phyloP scores from a whole-genome alignment of 2,113 vertebrate species.

The Carassius auratus region DNA sequence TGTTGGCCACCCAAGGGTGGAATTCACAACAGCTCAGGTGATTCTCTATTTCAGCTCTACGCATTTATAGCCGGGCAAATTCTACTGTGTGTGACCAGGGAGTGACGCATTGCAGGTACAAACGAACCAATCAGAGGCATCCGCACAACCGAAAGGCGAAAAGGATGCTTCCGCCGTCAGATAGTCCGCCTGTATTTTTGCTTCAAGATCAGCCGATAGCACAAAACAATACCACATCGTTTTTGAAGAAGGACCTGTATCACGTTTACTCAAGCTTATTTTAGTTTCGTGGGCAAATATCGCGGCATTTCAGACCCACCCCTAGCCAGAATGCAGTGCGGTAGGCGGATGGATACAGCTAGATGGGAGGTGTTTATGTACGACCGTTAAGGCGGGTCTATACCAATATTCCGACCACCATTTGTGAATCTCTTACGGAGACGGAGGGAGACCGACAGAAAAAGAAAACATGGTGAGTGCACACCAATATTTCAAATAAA shows the following conservation, averaged over 20 bases:
- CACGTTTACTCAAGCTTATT: background rate
- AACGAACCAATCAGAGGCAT: conserved; percentile 87
- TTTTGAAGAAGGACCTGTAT: background rate
- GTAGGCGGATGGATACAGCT: conserved; percentile 61
- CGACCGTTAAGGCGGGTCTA: conserved; percentile 73
- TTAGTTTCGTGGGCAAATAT: background rate
- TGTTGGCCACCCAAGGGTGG: background rate
- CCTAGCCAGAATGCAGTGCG: conserved; percentile 43
- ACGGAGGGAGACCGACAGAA: background rate
- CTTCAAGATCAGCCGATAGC: conserved; percentile 16
- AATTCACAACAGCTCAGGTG: conserved; percentile 47
- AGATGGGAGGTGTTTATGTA: conserved; percentile 84
- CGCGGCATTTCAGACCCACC: background rate
- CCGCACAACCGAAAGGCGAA: conserved; percentile 49
- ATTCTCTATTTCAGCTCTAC: conserved; percentile 19
- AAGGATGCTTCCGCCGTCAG: conserved; percentile 54
- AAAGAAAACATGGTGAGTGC: conserved; percentile 63
- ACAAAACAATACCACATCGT: background rate
- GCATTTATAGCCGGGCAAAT: conserved; percentile 47
- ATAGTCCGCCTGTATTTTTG: conserved; percentile 23
- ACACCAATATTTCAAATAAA: background rate
- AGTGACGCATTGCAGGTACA: conserved; percentile 99
- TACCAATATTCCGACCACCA: conserved; percentile 76
- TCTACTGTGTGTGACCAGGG: conserved; percentile 71
- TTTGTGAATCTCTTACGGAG: conserved; percentile 47